Evolutionary conservation across 1,140 invertebrate species (phyloP), one percentile per base, ranked within the genome.

Genomic region (Philopotamus ludificatus): DNA sequence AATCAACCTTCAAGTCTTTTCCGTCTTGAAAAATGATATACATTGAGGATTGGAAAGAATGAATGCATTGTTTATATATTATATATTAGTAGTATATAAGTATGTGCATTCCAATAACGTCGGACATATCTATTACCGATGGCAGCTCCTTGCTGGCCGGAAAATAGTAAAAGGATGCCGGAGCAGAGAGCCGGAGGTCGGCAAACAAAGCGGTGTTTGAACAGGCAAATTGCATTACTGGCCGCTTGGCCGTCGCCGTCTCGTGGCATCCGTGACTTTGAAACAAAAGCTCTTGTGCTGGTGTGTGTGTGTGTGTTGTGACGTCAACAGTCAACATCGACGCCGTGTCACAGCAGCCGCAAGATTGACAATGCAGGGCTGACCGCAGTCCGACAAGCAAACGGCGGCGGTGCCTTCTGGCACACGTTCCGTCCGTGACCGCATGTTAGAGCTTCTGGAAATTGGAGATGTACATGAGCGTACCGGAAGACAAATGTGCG

Each of bases 181-280:
- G 4, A 34, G 28, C 4, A 12, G 28, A 34, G 28, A 34, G 12
- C 28, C 28, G 28, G 28, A 47, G 44, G 44, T 16, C 44, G 10
- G 15, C 44, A 47, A 47, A 47, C 44, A 47, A 47, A 47, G 18
- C 18, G 4, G 8, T 47, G 44, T 47, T 47, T 47, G 44, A 8
- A 16, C 44, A 47, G 18, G 44, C 44, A 47, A 47, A 47, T 47
- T 47, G 44, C 44, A 47, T 47, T 47, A 47, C 4, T 47, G 44
- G 44, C 44, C 44, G 18, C 18, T 47, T 47, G n/a, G 34, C 34
- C 44, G 4, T 8, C 44, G 44, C 10, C 4, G 44, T 20, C 15
- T 47, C 44, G 15, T 47, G 10, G 7, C 8, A 15, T 9, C 44
- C 10, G 44, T 47, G 4, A 9, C 18, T 47, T 7, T 47, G 44